These are phyloP conservation scores for Sinonovacula constricta DNA, from an alignment of 1,140 invertebrate genomes.

Conservation along the genomic window DNA sequence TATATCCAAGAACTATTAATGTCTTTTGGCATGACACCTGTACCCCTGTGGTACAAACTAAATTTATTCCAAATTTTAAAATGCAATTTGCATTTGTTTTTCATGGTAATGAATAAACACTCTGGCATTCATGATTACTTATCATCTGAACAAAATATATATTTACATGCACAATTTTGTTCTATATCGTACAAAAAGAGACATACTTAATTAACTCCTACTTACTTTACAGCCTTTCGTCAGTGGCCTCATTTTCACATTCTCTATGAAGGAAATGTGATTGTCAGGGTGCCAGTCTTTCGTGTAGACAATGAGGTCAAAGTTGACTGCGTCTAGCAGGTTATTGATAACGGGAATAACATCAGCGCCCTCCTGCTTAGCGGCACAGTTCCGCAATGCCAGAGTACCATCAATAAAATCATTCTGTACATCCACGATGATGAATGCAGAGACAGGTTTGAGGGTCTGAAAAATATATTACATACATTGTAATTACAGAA, in stretches of 20 bases:
- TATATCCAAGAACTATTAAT: too few species aligned
- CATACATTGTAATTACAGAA: too few species aligned
- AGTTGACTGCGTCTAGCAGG: slow-evolving; percentile 89
- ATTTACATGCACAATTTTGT: too few species aligned
- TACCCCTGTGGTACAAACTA: too few species aligned
- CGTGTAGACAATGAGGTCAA: slow-evolving; percentile 96
- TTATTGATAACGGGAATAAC: slow-evolving; percentile 91
- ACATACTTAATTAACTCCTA: too few species aligned
- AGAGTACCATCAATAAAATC: slow-evolving; percentile 98
- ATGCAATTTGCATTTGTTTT: too few species aligned
- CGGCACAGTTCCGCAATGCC: slow-evolving; percentile 94
- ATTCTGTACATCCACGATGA: slow-evolving; percentile 98
- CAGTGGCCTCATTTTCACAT: slow-evolving; percentile 77
- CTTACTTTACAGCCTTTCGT: slow-evolving; percentile 30
- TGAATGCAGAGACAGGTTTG: slow-evolving; percentile 90
- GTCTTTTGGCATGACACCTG: too few species aligned
- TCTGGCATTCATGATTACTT: too few species aligned
- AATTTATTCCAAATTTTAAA: too few species aligned
- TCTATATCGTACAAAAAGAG: too few species aligned
- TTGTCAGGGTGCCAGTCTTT: slow-evolving; percentile 98
- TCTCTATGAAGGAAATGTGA: slow-evolving; percentile 98
- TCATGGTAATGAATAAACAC: too few species aligned
- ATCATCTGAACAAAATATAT: too few species aligned
- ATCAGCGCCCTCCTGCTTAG: slow-evolving; percentile 86
- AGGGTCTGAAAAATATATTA: slow-evolving; percentile 88